A percentile compares a stretch with the other conserved stretches of the same genome.
Evolutionary conservation across 1,140 invertebrate genomes (phyloP).

Genomic region (Eriocheir sinensis): DNA sequence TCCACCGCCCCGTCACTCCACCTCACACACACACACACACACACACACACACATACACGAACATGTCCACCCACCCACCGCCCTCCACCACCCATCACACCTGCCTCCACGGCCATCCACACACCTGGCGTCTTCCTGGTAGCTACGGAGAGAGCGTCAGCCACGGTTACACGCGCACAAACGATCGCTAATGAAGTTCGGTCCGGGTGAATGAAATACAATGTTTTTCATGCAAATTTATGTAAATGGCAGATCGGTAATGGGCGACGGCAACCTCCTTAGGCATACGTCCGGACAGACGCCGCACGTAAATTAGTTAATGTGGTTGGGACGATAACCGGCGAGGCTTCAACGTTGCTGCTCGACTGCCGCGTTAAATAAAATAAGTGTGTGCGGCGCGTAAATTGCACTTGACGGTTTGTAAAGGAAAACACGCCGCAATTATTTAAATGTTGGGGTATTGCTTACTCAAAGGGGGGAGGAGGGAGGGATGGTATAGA

Average conservation of each 20-base stretch:
- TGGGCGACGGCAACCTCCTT: not conserved
- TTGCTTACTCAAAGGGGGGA: conserved; percentile 12
- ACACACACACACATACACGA: not conserved
- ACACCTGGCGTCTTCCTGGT: no score
- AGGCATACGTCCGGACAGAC: not conserved
- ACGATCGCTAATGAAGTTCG: not conserved
- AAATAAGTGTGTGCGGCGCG: not conserved
- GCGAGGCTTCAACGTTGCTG: not conserved
- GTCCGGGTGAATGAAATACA: not conserved
- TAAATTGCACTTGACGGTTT: not conserved
- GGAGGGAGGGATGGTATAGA: no score
- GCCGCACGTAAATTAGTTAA: not conserved
- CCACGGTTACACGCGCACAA: not conserved
- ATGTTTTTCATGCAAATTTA: not conserved
- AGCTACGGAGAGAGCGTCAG: not conserved
- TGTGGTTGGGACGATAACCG: not conserved
- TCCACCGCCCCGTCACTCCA: not conserved
- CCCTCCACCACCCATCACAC: not conserved
- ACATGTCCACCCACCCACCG: not conserved
- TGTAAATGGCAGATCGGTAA: not conserved
- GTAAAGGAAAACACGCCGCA: not conserved
- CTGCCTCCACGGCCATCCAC: no score
- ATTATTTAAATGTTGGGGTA: not conserved
- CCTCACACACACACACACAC: not conserved
- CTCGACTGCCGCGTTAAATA: not conserved